Evolutionary conservation across 2,113 vertebrate species (phyloP), one percentile per base, ranked within the genome.

Genomic region (Cheilinus undulatus): DNA sequence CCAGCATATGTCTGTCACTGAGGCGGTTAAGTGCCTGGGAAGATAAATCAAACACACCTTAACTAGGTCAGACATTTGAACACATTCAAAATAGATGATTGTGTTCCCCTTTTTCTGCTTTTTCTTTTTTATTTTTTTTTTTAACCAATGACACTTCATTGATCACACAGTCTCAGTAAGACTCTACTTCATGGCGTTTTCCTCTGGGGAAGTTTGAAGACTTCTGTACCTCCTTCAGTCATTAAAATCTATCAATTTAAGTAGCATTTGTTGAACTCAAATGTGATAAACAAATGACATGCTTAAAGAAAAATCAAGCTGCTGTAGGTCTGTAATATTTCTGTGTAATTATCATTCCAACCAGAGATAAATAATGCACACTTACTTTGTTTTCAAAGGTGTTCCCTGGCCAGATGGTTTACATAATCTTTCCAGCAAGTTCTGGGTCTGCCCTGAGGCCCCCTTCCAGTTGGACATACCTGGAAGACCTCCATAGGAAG

Each of bases 31-130:
- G 69, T 84, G 76, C 57, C 85, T 51, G 42, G 59, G 56, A 81
- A 76, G 79, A 86, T 80, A 85, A 83, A 85, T 86, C 79, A 88
- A 81, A 77, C 62, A 49, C 86, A 83, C 83, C 62, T 79, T 58
- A 90, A 90, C 79, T 83, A 50, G 88, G 82, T 80, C 86, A 85
- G 76, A 78, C 70, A 58, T 73, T 79, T 87, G 58, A 84, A 78
- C 76, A 83, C 79, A 88, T 88, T 77, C 69, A 88, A 83, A 78
- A 88, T 77, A 67, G 69, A 88, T 88, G 84, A 86, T 74, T 40
- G 5, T 74, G 61, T 77, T 61, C 69, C 52, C 77, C 10, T 64
- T 9, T 67, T 78, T 80, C 70, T 72, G 79, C 75, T 65, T 56
- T 69, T 60, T 64, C 68, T 64, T 53, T 70, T 36, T 36, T 69